Evolutionary conservation across 2,888 invertebrate genomes (phyloP), one percentile per base, ranked within the genome.

Genomic region (Ennomos quercinarius): DNA sequence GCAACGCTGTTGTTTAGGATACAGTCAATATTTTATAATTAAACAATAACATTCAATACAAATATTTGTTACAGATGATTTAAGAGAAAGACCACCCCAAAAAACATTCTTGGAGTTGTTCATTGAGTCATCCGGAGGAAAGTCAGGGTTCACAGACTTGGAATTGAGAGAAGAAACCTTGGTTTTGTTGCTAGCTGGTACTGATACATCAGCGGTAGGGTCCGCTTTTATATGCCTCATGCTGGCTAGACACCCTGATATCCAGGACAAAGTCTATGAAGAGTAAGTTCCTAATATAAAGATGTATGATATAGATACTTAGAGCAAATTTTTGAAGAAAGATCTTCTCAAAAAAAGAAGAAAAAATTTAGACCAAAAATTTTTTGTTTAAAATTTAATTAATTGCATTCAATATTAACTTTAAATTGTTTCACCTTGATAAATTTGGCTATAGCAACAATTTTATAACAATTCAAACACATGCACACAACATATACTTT

Each of bases 191-290:
- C 53, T 80, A 0, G 86, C 83, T 9, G 85, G 82, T 0, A 83
- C 83, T 0, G 86, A 86, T 36, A 84, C 85, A 0, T 78, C 84
- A 0, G 80, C 84, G 0, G 75, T 80, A 0, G 78, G 74, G 0
- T 67, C 71, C 5, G 69, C 75, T 3, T 85, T 80, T 53, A 74
- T 77, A 0, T 57, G 73, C 3, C 54, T 75, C 4, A 56, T 86
- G 65, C 56, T 86, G 40, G 71, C 83, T 0, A 71, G 69, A 13
- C 67, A 84, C 36, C 78, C 70, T 10, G 68, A 78, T 6, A 66
- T 82, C 0, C 85, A 85, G 50, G 75, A 83, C 8, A 84, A 78
- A 44, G 70, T 81, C 12, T 78, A 78, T 44, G 58, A 75, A 10
- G 83, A 84, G 83, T 83, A 57, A 74, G 81, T 66, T 12, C 17